A percentile compares a stretch with the other conserved stretches of the same genome.
Conservation (phyloP, 2,888 invertebrate species). For the Yponomeuta plumbellus region DNA sequence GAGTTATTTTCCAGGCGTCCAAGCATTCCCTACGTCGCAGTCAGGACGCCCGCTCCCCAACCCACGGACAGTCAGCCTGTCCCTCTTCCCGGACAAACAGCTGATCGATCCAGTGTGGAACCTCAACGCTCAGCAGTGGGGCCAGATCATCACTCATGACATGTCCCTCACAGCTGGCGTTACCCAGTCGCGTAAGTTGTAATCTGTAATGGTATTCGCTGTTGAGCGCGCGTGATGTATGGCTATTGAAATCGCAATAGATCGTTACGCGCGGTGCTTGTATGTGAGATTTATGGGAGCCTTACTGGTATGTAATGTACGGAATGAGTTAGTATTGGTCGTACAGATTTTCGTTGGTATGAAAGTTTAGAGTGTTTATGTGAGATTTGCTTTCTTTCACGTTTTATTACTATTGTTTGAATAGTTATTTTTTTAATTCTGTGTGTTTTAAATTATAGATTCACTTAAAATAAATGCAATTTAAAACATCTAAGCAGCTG, state of each 20-base stretch:
- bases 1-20: constrained; percentile 69
- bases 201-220: background rate
- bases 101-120: constrained; percentile 84
- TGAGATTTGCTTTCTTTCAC: no score
- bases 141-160: constrained; percentile 87
- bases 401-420: no score
- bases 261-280: background rate
- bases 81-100: constrained; percentile 82
- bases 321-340: background rate
- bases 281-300: background rate
- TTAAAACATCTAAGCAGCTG: no score
- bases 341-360: no score
- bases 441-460: no score
- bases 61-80: constrained; percentile 81
- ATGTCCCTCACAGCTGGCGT: constrained; percentile 84
- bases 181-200: constrained; percentile 84
- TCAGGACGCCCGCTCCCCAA: constrained; percentile 82
- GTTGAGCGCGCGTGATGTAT: background rate
- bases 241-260: background rate
- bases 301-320: background rate
- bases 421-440: no score
- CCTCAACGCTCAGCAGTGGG: constrained; percentile 86
- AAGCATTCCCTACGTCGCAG: constrained; percentile 77
- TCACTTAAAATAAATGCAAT: no score
- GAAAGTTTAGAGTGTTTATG: no score